Base-by-base conservation (phyloP, 2,113 vertebrate species). In the Arvicanthis niloticus region DNA sequence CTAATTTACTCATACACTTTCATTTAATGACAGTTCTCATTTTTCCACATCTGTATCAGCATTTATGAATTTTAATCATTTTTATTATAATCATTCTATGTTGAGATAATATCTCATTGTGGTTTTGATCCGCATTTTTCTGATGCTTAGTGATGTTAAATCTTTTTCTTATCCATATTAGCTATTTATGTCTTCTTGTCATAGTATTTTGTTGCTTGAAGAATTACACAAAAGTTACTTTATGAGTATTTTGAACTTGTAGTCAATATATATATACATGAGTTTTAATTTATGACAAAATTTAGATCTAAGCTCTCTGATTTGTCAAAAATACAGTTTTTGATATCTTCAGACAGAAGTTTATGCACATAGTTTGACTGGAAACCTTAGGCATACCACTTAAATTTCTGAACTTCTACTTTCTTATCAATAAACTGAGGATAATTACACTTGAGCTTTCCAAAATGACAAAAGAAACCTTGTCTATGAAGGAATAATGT, bases 241-340 rank as follows among this genome's bases (percentile, higher is more conserved):
- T 91, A 65, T 4, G 84, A 58, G 88, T 4, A 84, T 88, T 95
- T 58, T 48, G 9, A 80, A 73, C 26, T 42, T 91, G 7, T 42
- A 80, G 9, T 56, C 53, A 48, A 45, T 76, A 76, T 45, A 76
- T 45, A 76, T 76, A 42, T 42, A 12, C 10, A 75, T 45, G 51
- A 84, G 48, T 37, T 76, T 56, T n/a, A 77, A 60, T 91, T 77
- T 40, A 68, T 31, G 37, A 91, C 17, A 88, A 53, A 88, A 85
- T 88, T 13, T 76, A 92, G 53, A 94, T 37, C 10, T 45, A 92
- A 90, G 19, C 82, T 92, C 1, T 76, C 13, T 72, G 34, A 67
- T 95, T 67, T 62, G 37, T 80, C 15, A 84, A 95, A 95, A 95
- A 65, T 89, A 75, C 31, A 86, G 65, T 67, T 85, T 68, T 37